Evolutionary conservation across 2,113 vertebrate species (phyloP).

Genomic region (Balaenoptera acutorostrata): DNA sequence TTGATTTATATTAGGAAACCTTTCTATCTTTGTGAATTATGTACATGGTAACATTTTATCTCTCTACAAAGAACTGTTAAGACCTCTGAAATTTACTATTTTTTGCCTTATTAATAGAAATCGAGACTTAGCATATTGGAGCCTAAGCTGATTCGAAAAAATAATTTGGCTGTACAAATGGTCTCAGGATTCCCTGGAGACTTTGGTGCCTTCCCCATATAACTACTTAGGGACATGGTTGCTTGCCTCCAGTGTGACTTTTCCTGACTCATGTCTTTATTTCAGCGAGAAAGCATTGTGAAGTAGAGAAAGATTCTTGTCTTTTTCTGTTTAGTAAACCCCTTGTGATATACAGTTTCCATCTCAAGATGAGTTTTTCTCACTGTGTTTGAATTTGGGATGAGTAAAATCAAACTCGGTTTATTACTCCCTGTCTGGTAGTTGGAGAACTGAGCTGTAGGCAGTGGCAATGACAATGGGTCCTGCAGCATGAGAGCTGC

Average conservation of each 20-base stretch:
- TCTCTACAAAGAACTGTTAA: background rate
- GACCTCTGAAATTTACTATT: background rate
- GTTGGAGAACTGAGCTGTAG: background rate
- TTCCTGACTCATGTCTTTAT: background rate
- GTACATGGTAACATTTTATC: background rate
- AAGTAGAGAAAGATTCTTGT: background rate
- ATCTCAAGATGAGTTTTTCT: background rate
- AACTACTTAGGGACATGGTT: background rate
- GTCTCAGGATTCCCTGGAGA: background rate
- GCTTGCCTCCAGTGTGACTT: background rate
- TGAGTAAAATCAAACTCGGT: background rate
- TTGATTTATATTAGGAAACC: background rate
- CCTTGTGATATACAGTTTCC: background rate
- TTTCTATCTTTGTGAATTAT: constrained; percentile 19
- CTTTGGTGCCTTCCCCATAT: background rate
- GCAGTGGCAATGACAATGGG: background rate
- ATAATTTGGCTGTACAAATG: background rate
- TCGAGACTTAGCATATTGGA: background rate
- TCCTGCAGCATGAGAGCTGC: background rate
- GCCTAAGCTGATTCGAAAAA: background rate
- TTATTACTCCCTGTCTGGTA: background rate
- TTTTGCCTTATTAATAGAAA: constrained; percentile 26
- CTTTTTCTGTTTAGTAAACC: constrained; percentile 15
- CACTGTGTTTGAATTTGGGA: background rate
- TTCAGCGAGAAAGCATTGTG: constrained; percentile 2